These are phyloP conservation scores for Hepsetus odoe DNA, from an alignment of 2,113 vertebrate genomes.

Conservation along the genomic window DNA sequence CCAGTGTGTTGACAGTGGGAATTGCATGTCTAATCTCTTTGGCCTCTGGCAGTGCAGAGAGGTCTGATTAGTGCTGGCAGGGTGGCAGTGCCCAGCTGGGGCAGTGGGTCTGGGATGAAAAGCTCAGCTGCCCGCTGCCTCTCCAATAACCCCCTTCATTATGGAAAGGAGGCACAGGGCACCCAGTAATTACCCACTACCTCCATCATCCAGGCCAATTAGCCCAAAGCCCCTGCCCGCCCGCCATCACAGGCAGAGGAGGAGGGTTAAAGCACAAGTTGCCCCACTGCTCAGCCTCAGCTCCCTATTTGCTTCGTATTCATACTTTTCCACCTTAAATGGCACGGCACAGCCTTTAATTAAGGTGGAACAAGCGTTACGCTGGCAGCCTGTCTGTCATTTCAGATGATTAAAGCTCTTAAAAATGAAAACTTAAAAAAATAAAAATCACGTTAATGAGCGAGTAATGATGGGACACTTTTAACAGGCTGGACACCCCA, in stretches of 20 bases:
- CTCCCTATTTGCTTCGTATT: no score
- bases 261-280: neutral
- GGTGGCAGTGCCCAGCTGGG: constrained; percentile 18
- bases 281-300: no score
- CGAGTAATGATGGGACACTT: neutral
- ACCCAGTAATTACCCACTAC: constrained; percentile 10
- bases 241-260: neutral
- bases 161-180: neutral
- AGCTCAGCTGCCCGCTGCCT: constrained; percentile 32
- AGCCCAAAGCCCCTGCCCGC: neutral
- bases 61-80: neutral
- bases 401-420: no score
- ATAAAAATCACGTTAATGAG: neutral
- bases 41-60: neutral
- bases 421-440: neutral
- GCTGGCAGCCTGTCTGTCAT: no score
- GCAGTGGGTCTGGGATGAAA: neutral
- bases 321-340: no score
- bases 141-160: constrained; percentile 15
- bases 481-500: neutral
- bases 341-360: no score
- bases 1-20: neutral
- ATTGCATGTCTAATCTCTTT: neutral
- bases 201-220: constrained; percentile 13
- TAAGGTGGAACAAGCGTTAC: no score